Evolutionary conservation across 2,888 invertebrate genomes (phyloP), one percentile per base, ranked within the genome.

Genomic region (Mongoloraphidia duomilia): DNA sequence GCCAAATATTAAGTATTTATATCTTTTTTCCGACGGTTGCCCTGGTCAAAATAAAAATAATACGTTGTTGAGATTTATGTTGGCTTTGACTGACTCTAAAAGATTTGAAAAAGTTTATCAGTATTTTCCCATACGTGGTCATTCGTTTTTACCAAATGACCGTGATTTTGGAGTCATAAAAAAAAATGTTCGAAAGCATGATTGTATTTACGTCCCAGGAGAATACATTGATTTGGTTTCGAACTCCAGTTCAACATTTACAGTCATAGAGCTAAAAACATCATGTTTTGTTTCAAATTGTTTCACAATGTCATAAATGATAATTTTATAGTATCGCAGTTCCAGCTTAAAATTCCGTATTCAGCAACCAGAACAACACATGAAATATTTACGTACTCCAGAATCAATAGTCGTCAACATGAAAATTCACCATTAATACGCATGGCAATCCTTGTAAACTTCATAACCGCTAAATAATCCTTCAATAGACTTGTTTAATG

Each of bases 1-100:
- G 26, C 45, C 10, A 43, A 44, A 41, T 34, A 44, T 53, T 10
- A 53, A 50, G 40, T 34, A 52, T 26, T 42, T 52, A 17, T 39
- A 50, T 39, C 49, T 53, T 46, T 55, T 54, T 40, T 41, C 51
- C 49, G 53, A 55, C 42, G 47, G 49, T n/a, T 45, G 49, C 41
- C 33, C 51, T 12, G 50, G 53, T 10, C 54, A 55, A 52, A 55
- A 52, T 46, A 55, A 55, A 46, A 54, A 55, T n/a, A 47, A 52
- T 33, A 36, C 52, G 8, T 12, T 54, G 11, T 43, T 41, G n/a
- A 37, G 49, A 26, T 42, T 55, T 33, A 42, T 49, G 12, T n/a
- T 49, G 35, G 50, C 52, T 34, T 45, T 55, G 12, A 49, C 50
- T 44, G 52, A 53, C 44, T 41, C 46, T 14, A 46, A 45, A 36